Evolutionary conservation across 2,113 vertebrate genomes (phyloP).

Genomic region (Rhabdornis inornatus): DNA sequence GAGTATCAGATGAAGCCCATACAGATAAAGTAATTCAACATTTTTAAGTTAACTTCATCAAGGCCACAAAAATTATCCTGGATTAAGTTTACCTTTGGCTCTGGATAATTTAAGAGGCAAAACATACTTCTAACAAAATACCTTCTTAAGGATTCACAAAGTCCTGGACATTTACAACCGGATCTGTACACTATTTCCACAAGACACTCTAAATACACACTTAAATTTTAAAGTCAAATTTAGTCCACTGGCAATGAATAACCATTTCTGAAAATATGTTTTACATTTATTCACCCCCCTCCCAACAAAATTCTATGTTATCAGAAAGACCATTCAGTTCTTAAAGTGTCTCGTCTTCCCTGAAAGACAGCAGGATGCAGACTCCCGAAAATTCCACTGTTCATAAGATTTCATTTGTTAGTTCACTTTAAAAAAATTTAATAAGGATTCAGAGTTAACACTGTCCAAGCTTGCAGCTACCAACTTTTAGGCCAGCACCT

Average conservation of each 20-base stretch:
- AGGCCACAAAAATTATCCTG: neutral
- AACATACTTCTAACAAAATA: neutral
- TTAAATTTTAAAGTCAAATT: neutral
- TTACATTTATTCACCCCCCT: neutral
- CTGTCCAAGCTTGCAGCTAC: neutral
- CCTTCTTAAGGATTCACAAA: neutral
- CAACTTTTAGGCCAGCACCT: neutral
- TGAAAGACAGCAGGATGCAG: neutral
- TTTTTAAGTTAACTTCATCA: neutral
- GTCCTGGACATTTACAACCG: neutral
- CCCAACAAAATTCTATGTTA: neutral
- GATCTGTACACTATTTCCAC: neutral
- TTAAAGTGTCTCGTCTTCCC: neutral
- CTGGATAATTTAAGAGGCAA: neutral
- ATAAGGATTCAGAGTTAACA: neutral
- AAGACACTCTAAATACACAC: neutral
- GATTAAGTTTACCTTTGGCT: neutral
- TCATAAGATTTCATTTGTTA: neutral
- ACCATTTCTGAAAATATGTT: neutral
- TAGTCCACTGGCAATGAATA: neutral
- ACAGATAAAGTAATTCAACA: neutral
- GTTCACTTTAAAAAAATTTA: neutral
- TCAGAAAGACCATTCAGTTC: neutral
- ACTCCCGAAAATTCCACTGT: neutral
- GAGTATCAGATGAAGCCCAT: neutral